These are phyloP conservation scores for Ypsolopha scabrella DNA, from an alignment of 2,888 invertebrate genomes.

Conservation along the genomic window DNA sequence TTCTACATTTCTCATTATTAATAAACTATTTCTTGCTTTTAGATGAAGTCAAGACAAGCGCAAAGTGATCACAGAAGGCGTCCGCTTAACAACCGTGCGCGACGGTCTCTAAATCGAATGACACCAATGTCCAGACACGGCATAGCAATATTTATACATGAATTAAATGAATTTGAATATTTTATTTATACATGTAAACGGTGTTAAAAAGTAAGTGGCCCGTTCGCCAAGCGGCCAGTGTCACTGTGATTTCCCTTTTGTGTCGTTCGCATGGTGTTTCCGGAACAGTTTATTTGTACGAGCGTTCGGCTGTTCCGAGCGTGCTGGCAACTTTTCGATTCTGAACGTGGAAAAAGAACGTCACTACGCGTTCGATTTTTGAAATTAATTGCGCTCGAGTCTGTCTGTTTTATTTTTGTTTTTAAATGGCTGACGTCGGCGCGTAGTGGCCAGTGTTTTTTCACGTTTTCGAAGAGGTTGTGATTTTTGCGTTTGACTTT, in stretches of 20 bases:
- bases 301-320: conserved; percentile 22
- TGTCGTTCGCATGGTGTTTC: conserved; percentile 40
- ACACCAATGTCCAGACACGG: conserved; percentile 14
- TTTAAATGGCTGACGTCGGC: conserved; percentile 9
- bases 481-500: conserved; percentile 4
- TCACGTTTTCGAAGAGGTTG: conserved; percentile 1
- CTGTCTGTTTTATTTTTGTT: neutral
- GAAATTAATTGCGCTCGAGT: neutral
- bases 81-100: conserved; percentile 1
- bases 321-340: conserved; percentile 2
- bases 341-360: neutral
- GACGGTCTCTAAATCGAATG: neutral
- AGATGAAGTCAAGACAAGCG: conserved; percentile 10
- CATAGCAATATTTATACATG: conserved; percentile 22
- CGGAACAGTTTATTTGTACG: conserved; percentile 9
- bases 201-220: conserved; percentile 5
- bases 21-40: neutral
- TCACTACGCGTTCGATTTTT: neutral
- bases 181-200: conserved; percentile 4
- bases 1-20: too few species aligned
- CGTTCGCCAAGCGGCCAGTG: conserved; percentile 11
- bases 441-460: conserved; percentile 14
- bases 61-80: conserved; percentile 7
- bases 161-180: conserved; percentile 11
- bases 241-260: conserved; percentile 19